Percentiles rank a stretch among this genome's conserved stretches.
phyloP scores from a whole-genome alignment of 2,888 invertebrate species.

The Azorinus chamasolen region DNA sequence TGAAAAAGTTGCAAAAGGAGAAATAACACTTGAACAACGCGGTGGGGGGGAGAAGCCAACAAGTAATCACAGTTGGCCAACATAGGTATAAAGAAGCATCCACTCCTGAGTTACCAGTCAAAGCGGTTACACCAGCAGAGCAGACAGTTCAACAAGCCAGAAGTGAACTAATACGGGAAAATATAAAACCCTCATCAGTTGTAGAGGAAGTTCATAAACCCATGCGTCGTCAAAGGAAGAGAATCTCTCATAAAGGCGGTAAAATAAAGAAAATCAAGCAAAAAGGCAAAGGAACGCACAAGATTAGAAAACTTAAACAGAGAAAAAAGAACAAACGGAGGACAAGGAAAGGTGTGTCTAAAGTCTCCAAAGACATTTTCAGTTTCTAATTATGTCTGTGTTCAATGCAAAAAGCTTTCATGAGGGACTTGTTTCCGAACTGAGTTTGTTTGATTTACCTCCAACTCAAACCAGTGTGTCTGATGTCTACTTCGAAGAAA shows the following conservation, averaged over 20 bases:
- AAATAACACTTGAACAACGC: no score
- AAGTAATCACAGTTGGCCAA: background rate
- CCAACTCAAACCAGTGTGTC: constrained; percentile 53
- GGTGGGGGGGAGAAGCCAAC: constrained; percentile 24
- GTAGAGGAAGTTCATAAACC: constrained; percentile 20
- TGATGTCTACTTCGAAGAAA: constrained; percentile 51
- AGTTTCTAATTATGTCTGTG: no score
- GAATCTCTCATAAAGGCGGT: background rate
- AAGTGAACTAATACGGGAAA: constrained; percentile 35
- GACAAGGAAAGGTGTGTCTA: background rate
- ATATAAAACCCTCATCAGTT: constrained; percentile 40
- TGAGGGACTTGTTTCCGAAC: constrained; percentile 39
- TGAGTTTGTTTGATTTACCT: constrained; percentile 55
- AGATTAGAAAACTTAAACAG: constrained; percentile 2
- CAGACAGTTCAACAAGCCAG: constrained; percentile 47
- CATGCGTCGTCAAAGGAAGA: background rate
- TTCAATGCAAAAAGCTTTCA: no score
- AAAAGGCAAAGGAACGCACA: background rate
- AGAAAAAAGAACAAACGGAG: background rate
- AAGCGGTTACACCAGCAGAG: constrained; percentile 46
- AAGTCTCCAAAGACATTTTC: no score
- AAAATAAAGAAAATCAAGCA: constrained; percentile 4
- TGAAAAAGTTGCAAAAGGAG: no score
- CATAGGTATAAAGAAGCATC: background rate
- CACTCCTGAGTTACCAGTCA: constrained; percentile 6